Evolutionary conservation across 1,140 invertebrate genomes (phyloP).

Genomic region (Brachionus rotundiformis): DNA sequence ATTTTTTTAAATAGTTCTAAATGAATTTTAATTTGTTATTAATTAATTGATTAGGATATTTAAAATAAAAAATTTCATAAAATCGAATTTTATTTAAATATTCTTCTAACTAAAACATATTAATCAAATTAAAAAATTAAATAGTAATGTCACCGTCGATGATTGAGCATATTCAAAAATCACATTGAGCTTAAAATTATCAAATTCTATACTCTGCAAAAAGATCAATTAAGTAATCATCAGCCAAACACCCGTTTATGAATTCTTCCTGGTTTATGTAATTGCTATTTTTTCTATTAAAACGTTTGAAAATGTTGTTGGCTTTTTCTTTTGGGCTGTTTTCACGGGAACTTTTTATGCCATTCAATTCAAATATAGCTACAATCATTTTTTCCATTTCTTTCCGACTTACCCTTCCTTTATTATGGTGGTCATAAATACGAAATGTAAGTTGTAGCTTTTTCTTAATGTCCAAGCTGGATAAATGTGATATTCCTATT

Average conservation of each 20-base stretch:
- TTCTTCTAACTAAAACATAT: too few relatives aligned
- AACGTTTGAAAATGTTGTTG: background rate
- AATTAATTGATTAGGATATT: too few relatives aligned
- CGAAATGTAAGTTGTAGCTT: conserved; percentile 38
- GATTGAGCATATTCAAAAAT: background rate
- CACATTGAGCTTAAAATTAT: background rate
- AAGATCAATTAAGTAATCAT: conserved; percentile 23
- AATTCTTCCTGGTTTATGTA: conserved; percentile 43
- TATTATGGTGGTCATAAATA: conserved; percentile 44
- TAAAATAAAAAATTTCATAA: too few relatives aligned
- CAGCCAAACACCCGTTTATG: conserved; percentile 14
- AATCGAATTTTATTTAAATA: too few relatives aligned
- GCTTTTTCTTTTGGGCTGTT: conserved; percentile 10
- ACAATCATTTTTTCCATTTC: conserved; percentile 48
- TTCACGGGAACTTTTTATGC: conserved; percentile 1
- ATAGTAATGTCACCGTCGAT: background rate
- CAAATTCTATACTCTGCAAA: conserved; percentile 46
- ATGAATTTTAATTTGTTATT: too few relatives aligned
- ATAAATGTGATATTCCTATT: background rate
- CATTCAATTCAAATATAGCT: conserved; percentile 46
- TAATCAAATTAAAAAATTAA: background rate
- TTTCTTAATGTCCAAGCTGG: background rate
- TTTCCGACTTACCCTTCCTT: conserved; percentile 20
- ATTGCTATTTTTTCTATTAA: background rate
- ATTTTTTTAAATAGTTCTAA: too few relatives aligned